Base-by-base conservation (phyloP, 1,140 invertebrate genomes). In the Aplysia californica region DNA sequence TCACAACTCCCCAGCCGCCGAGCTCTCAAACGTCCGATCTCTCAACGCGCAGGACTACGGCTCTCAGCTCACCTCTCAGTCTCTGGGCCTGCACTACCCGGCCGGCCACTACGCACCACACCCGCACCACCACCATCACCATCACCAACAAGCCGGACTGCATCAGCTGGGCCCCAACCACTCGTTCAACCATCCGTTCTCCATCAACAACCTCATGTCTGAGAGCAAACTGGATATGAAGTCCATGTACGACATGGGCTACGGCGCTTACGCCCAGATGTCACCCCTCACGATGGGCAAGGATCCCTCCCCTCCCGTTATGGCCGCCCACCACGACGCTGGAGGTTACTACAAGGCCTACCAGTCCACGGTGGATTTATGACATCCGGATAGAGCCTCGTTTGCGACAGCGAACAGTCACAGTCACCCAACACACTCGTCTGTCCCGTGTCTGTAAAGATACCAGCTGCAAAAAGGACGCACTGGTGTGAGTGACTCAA, bases 101-200 rank as follows among this genome's bases (percentile, higher is more conserved):
- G 36, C 55, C 1, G 59, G 39, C 10, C 72, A 65, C 38, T 66
- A 75, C 61, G n/a, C 4, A 0, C 70, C 59, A 18, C 72, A 75
- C 39, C 72, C 58, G 0, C 69, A 71, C 38, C 58, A 61, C 58
- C 58, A 20, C 6, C 72, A 75, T 4, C 75, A 76, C 31, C 78
- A 78, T 15, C 75, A 92, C 76, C 88, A 89, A 15, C 87, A 90
- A 89, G 73, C 91, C 44, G 80, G 83, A 50, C 79, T 83, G 75
- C 84, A 85, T 70, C 80, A 82, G 73, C 80, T 86, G 36, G 82
- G 83, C 77, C 80, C 83, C 31, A 76, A 83, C 58, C 84, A 87
- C 80, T 87, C 86, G 10, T 87, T 87, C 81, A 90, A 90, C 76
- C 94, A 97, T 89, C 96, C 97, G 0, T 98, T 98, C 90, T 96